Percentiles rank a stretch among this genome's conserved stretches.
Conservation (phyloP, 2,888 invertebrate species). For the Trichacis sp. region DNA sequence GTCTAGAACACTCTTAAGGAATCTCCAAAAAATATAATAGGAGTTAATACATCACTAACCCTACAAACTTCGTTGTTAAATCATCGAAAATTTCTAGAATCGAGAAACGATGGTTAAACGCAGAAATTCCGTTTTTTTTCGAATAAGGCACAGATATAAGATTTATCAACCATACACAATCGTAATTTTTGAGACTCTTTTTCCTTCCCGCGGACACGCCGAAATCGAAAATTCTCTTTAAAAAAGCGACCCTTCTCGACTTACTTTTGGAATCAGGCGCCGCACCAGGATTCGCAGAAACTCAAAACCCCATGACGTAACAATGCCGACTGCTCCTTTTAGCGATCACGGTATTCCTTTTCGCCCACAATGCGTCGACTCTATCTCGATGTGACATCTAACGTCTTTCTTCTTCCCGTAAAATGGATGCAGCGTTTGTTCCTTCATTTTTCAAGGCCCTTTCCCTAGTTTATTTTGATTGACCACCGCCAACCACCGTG, state of each 20-base stretch:
- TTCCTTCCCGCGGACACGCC: too few relatives aligned
- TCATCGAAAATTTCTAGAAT: too few relatives aligned
- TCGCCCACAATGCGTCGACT: slow-evolving; percentile 56
- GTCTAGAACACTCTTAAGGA: too few relatives aligned
- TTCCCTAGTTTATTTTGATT: slow-evolving; percentile 25
- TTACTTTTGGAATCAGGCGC: slow-evolving; percentile 57
- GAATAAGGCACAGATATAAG: too few relatives aligned
- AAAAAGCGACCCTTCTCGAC: slow-evolving; percentile 57
- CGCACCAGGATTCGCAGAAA: slow-evolving; percentile 59
- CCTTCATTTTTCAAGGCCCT: slow-evolving; percentile 12
- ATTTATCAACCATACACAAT: too few relatives aligned
- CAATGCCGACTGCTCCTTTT: slow-evolving; percentile 61
- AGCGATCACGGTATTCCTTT: slow-evolving; percentile 53
- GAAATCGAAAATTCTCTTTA: slow-evolving; percentile 9
- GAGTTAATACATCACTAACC: too few relatives aligned
- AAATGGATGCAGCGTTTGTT: slow-evolving; percentile 20
- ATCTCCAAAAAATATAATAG: too few relatives aligned
- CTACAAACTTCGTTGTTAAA: too few relatives aligned
- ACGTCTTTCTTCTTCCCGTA: slow-evolving; percentile 33
- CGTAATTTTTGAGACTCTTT: too few relatives aligned
- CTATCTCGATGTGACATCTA: slow-evolving; percentile 55
- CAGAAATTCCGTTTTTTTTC: too few relatives aligned
- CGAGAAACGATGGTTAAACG: too few relatives aligned
- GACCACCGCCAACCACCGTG: too few relatives aligned
- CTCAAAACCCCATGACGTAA: slow-evolving; percentile 61